Percentiles rank a stretch among this genome's conserved stretches.
Conservation (phyloP, 2,113 vertebrate species). For the Planiliza haematocheilus region DNA sequence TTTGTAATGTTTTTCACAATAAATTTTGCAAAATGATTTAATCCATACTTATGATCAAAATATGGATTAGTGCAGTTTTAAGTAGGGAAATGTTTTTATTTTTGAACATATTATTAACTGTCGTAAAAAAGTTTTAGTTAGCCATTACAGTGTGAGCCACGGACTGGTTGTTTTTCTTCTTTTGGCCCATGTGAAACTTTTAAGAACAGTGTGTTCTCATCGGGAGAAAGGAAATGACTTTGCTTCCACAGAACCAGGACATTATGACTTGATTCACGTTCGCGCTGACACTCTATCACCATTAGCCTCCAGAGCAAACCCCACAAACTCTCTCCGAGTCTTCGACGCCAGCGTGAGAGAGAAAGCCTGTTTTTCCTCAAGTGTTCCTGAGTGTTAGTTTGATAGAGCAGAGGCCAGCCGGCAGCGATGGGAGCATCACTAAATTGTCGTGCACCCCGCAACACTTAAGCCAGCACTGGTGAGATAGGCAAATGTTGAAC, state of each 20-base stretch:
- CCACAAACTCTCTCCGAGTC: neutral
- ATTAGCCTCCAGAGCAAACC: constrained; percentile 13
- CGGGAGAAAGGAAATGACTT: constrained; percentile 29
- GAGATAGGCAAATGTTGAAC: constrained; percentile 47
- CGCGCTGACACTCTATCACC: constrained; percentile 39
- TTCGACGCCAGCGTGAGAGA: neutral
- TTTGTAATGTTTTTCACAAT: too few species aligned
- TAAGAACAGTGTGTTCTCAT: constrained; percentile 42
- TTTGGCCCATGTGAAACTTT: constrained; percentile 10
- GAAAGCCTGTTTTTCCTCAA: constrained; percentile 40
- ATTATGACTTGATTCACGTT: constrained; percentile 44
- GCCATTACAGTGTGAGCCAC: neutral
- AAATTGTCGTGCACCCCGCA: constrained; percentile 28
- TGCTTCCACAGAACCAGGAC: constrained; percentile 38
- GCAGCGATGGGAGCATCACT: constrained; percentile 18
- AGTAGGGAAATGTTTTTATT: too few species aligned
- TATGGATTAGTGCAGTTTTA: neutral
- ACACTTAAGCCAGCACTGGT: constrained; percentile 25
- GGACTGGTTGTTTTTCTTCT: neutral
- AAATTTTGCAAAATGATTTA: too few species aligned
- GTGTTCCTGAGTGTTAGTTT: constrained; percentile 21
- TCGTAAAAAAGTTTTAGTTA: too few species aligned
- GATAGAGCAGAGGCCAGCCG: constrained; percentile 7
- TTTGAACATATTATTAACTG: too few species aligned
- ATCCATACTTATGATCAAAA: neutral